Evolutionary conservation across 2,888 invertebrate species (phyloP), one percentile per base, ranked within the genome.

Genomic region (Tachystola acroxantha): DNA sequence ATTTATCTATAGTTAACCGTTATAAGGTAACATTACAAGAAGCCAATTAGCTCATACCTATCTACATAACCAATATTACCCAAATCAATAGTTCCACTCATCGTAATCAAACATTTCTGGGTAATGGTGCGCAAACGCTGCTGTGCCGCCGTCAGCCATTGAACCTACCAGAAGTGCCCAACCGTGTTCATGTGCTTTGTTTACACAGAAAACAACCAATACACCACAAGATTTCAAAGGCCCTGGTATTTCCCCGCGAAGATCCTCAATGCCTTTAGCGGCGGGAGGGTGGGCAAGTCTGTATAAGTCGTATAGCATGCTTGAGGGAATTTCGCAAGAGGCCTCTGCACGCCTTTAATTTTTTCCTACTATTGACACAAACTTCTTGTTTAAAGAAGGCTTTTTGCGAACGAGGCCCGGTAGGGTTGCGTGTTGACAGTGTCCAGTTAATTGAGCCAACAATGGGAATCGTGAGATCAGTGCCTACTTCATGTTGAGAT

Each of bases 331-430:
- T 79, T 69, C 57, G 72, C 78, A 62, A 60, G 69, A 68, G 69
- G 69, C 72, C 70, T 75, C 70, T 61, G 64, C 60, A 58, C 61
- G 64, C 64, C 64, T 69, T 69, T 65, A 65, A 69, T 72, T 73
- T 75, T 74, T 69, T 72, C 72, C 31, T 12, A 14, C 30, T 38
- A 38, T 38, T 38, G 38, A 64, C 61, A 57, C 60, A 66, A 64
- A 24, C 24, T 64, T 47, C 53, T 66, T 76, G 64, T 75, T 72
- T 71, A 32, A 11, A 27, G 32, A 26, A 75, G 70, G 65, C 70
- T 73, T 75, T 70, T 76, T 71, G 76, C 72, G 57, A 64, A 60
- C 71, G 81, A 73, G 80, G 82, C 80, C 67, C 70, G 69, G 63
- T 77, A 70, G 77, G 81, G 79, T 76, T 76, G 56, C 64, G 52